Evolutionary conservation across 2,797 vertebrate species (phyloP), one percentile per base, ranked within the genome.

Genomic region (Acanthurus leucopareius): DNA sequence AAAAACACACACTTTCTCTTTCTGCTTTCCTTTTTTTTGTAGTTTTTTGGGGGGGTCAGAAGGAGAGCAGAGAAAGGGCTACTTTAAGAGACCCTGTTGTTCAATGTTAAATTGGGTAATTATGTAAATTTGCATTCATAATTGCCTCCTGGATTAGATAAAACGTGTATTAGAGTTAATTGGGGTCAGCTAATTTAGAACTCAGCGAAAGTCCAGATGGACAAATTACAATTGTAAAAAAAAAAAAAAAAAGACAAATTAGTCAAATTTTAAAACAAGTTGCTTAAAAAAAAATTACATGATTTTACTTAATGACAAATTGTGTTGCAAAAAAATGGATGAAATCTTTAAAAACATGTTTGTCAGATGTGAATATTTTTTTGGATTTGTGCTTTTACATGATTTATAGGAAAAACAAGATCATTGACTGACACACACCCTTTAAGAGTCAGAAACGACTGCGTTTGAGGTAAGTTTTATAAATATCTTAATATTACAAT

Each of bases 111-210:
- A 86, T 17, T 35, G 64, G 56, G 84, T 60, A 72, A 80, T 79
- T 84, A 83, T 64, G 56, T 54, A 75, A 80, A 86, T 28, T 13
- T 35, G 44, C 14, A 47, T 78, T 80, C 62, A 59, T 84, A 73
- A 77, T 6, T n/a, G 60, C 54, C 58, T 80, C 51, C 35, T 61
- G 47, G 63, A 79, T 82, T 57, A 76, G 49, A 89, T 78, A 3
- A 32, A 68, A 74, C 48, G 69, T 44, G 59, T 45, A 79, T 75
- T 65, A 65, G 45, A 49, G 59, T 83, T 67, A 79, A 86, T 66
- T 38, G 17, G 16, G 77, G 77, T 88, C 44, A 59, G 19, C 35
- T 47, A 2, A 73, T 74, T 75, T 77, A 56, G 63, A 60, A 79
- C 20, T 71, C 63, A 70, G 76, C 83, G 73, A 73, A 20, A 73